phyloP scores from a whole-genome alignment of 2,888 invertebrate species.

The Sminthurinus aureus region DNA sequence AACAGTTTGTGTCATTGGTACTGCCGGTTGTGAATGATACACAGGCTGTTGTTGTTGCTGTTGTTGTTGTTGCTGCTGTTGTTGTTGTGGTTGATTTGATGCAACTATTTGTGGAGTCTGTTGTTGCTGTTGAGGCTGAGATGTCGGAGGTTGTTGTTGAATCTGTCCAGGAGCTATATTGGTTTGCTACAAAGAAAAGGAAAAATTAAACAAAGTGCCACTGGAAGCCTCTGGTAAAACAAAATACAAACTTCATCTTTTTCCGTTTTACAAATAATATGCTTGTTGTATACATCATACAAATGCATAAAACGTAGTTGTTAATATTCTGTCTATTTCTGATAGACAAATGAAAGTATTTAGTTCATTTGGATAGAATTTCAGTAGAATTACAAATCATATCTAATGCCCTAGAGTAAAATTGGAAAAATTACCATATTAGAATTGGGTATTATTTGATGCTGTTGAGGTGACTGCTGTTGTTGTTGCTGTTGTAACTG shows the following conservation, averaged over 20 bases:
- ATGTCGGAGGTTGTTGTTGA: not conserved
- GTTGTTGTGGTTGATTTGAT: not conserved
- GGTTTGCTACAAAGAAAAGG: too few species aligned
- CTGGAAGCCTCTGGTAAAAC: too few species aligned
- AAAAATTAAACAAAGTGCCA: too few species aligned
- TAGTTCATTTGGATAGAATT: too few species aligned
- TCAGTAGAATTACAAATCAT: too few species aligned
- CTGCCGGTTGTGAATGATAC: constrained; percentile 10
- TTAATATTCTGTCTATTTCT: too few species aligned
- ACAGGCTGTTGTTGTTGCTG: not conserved
- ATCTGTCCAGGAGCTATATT: not conserved
- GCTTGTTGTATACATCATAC: too few species aligned
- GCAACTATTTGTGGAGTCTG: not conserved
- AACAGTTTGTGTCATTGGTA: not conserved
- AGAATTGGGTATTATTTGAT: constrained; percentile 20
- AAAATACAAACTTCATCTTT: too few species aligned
- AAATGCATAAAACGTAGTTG: too few species aligned
- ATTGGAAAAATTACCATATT: constrained; percentile 17
- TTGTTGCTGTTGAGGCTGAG: not conserved
- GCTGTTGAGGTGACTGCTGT: constrained; percentile 6
- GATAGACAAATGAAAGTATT: too few species aligned
- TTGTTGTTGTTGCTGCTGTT: not conserved
- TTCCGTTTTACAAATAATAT: too few species aligned
- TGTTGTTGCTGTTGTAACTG: not conserved
- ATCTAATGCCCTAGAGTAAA: too few species aligned